Base-by-base conservation (phyloP, 2,797 vertebrate species). In the Rhinella marina region DNA sequence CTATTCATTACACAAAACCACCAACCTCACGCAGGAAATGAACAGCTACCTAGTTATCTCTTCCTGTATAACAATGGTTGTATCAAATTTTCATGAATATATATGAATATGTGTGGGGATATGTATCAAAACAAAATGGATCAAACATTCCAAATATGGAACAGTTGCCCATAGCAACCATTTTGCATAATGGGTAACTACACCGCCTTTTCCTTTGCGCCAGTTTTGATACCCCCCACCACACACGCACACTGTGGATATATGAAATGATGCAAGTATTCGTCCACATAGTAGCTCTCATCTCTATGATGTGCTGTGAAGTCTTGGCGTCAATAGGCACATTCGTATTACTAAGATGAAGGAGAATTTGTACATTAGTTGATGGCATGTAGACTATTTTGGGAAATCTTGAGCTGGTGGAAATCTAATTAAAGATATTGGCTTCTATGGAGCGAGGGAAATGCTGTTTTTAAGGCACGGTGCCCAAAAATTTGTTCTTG, bases 351-450 rank as follows among this genome's bases (percentile, higher is more conserved):
- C 29, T 57, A 11, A 76, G 57, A 21, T 17, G 11, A 19, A 84
- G 62, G 59, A 77, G 19, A 62, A 70, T 62, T 85, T 85, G 29
- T 17, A 48, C 57, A 17, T 85, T 50, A 48, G 32, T 25, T 59
- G 56, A 76, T 25, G 59, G 83, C 70, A 11, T 77, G 72, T 85
- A 85, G 83, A 48, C 83, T 85, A 85, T 85, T 85, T 77, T 76
- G 72, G 23, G 82, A 84, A 84, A 73, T n/a, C 56, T 50, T 84
- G 56, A 62, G 57, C 57, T 76, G 70, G 83, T 85, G 83, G 83
- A 85, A 85, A 85, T 85, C 72, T 64, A 85, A 85, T 85, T 85
- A 85, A 41, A 50, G 57, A 76, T 76, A 75, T 84, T 84, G 64
- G 64, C 52, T 12, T 70, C 64, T 23, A 54, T 25, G 76, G 57